Evolutionary conservation across 2,113 vertebrate species (phyloP).

Genomic region (Pica pica): DNA sequence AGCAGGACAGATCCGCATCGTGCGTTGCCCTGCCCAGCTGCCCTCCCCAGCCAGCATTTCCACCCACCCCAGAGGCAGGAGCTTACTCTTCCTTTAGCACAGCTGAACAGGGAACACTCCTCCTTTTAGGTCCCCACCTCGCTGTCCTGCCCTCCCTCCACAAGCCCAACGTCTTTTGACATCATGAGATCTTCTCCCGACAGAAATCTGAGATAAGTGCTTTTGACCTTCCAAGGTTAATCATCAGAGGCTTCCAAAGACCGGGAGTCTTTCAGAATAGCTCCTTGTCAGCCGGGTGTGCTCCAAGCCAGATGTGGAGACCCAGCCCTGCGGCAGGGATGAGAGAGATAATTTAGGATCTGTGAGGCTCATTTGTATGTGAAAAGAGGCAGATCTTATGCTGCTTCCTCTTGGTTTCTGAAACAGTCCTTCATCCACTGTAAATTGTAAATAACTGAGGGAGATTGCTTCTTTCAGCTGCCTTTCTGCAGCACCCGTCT

Average conservation of each 20-base stretch:
- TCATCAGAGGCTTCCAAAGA: background rate
- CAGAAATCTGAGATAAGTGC: slow-evolving; percentile 2
- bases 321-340: slow-evolving; percentile 24
- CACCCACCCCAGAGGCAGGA: background rate
- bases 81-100: background rate
- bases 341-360: slow-evolving; percentile 40
- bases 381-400: slow-evolving; percentile 34
- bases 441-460: slow-evolving; percentile 30
- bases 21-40: background rate
- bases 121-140: background rate
- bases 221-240: slow-evolving; percentile 50
- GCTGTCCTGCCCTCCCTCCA: background rate
- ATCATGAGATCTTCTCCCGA: background rate
- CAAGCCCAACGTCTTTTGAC: background rate
- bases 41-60: background rate
- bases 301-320: slow-evolving; percentile 44
- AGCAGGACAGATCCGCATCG: background rate
- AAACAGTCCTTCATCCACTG: slow-evolving; percentile 11
- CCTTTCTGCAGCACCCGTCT: background rate
- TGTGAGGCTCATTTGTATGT: slow-evolving; percentile 39
- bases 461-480: slow-evolving; percentile 21
- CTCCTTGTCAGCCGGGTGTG: background rate
- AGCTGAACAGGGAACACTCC: background rate
- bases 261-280: background rate
- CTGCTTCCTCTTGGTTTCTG: slow-evolving; percentile 30